A percentile compares a stretch with the other conserved stretches of the same genome.
Evolutionary conservation across 2,797 vertebrate genomes (phyloP).

Genomic region (Craterocephalus amniculus): DNA sequence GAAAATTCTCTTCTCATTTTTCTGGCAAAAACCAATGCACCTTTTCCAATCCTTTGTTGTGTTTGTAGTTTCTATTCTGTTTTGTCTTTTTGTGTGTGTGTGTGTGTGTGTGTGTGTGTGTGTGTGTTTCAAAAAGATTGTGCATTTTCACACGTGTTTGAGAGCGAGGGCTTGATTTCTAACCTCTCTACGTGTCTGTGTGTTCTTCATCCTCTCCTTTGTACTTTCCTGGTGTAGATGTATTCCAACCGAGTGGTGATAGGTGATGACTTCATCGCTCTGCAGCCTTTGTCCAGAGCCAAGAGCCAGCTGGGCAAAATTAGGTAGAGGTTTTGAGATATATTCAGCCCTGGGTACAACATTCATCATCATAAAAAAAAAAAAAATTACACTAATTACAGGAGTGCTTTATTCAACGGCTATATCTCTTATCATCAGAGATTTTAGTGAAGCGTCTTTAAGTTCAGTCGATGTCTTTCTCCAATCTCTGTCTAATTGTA

Average conservation of each 20-base stretch:
- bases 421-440: constrained; percentile 34
- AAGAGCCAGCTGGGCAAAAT: constrained; percentile 99
- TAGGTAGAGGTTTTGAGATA: constrained; percentile 93
- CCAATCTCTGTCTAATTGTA: background rate
- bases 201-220: constrained; percentile 66
- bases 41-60: constrained; percentile 30
- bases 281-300: constrained; percentile 98
- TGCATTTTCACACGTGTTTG: background rate
- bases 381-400: background rate
- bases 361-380: background rate
- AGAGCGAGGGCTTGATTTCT: constrained; percentile 32
- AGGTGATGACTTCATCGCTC: constrained; percentile 99
- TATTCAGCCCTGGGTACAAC: constrained; percentile 46
- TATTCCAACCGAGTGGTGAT: constrained; percentile 97
- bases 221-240: constrained; percentile 89
- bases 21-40: background rate
- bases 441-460: background rate
- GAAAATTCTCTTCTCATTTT: constrained; percentile 27
- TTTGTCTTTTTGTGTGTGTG: constrained; percentile 16
- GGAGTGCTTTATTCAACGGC: constrained; percentile 57
- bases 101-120: constrained; percentile 7
- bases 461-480: background rate
- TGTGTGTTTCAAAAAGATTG: constrained; percentile 1
- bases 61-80: constrained; percentile 56
- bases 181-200: constrained; percentile 59